Base-by-base conservation (phyloP, 1,140 invertebrate genomes). In the Leptoteleia sp. region DNA sequence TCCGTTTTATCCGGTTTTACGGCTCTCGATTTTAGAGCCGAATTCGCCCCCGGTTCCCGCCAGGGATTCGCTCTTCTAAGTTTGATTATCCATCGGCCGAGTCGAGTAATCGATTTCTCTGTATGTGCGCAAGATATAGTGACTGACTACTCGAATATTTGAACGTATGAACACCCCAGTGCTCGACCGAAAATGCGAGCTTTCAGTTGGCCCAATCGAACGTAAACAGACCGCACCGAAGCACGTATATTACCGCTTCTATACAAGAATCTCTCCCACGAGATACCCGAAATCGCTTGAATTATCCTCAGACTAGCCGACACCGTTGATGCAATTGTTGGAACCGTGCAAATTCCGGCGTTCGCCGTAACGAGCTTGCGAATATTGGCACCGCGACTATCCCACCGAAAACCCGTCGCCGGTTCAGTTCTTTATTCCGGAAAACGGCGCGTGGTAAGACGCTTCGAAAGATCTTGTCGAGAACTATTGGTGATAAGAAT, bases 81-180 rank as follows among this genome's bases (percentile, higher is more conserved):
- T 76, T 52, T 64, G 75, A 77, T 77, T 71, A 71, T 71, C 43
- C 55, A 40, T 61, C 42, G 42, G 11, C 16, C 47, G 38, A 37
- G 40, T 22, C 37, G 27, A 52, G 68, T 73, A 73, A 79, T 79
- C 76, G 70, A 79, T 79, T 78, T 67, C n/a, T 9, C 47, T 42
- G 62, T 16, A 64, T 50, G 48, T 52, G 38, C 31, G 40, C 29
- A 71, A 78, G 55, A 72, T 71, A 57, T 52, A 55, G 40, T 42
- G 52, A 68, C 54, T 43, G 76, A 65, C 61, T 72, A 47, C 45
- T 71, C 47, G 55, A 79, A 67, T 79, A 79, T 79, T 73, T 57
- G 65, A 52, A 64, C 43, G 62, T 64, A 70, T 55, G 62, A 68
- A 70, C 64, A 64, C 62, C 55, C 52, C 43, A 33, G 61, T 64